These are phyloP conservation scores for Heliconius charithonia DNA, from an alignment of 2,888 invertebrate genomes.

Conservation along the genomic window DNA sequence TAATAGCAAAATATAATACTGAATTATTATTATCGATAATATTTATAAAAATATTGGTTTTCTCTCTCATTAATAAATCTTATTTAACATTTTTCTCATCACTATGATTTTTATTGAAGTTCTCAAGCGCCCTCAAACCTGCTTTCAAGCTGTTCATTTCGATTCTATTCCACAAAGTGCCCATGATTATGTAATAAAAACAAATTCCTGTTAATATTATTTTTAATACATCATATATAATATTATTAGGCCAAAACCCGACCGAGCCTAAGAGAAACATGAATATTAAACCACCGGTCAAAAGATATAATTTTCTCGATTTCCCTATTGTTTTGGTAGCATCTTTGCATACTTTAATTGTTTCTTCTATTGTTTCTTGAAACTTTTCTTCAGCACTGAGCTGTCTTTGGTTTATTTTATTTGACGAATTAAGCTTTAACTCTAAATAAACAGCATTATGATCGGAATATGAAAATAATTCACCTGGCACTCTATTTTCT, in stretches of 20 bases:
- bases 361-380: conserved; percentile 80
- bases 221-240: conserved; percentile 82
- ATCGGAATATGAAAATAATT: conserved; percentile 92
- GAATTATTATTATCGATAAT: not conserved
- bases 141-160: conserved; percentile 91
- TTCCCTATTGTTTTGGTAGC: conserved; percentile 79
- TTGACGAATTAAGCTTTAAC: conserved; percentile 57
- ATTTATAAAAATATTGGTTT: not conserved
- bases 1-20: not conserved
- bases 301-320: conserved; percentile 81
- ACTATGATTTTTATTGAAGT: conserved; percentile 66
- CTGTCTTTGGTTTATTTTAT: conserved; percentile 50
- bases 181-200: conserved; percentile 90
- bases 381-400: conserved; percentile 54
- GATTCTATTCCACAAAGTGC: conserved; percentile 91
- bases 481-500: conserved; percentile 88
- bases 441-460: conserved; percentile 92
- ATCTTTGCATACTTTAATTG: conserved; percentile 84
- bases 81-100: conserved; percentile 40
- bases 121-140: conserved; percentile 88
- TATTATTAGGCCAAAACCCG: conserved; percentile 76
- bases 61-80: not conserved
- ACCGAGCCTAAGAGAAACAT: conserved; percentile 81
- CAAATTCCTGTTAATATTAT: conserved; percentile 86
- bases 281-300: conserved; percentile 77